Conservation (phyloP, 2,797 vertebrate genomes). For the Myripristis murdjan region DNA sequence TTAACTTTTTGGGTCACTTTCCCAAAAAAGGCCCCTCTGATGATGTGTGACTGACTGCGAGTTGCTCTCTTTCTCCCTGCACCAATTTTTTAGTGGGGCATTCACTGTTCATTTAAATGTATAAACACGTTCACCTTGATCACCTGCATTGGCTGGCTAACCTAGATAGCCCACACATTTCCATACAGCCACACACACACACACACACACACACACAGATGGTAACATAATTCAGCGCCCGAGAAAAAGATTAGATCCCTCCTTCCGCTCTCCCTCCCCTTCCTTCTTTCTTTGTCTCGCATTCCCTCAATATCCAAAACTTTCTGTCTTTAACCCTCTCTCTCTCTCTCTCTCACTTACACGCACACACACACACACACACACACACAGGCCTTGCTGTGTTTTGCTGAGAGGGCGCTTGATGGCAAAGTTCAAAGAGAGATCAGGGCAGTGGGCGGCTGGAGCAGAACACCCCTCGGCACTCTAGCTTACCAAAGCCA, state of each 20-base stretch:
- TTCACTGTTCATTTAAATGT: slow-evolving; percentile 10
- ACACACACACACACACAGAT: slow-evolving; percentile 13
- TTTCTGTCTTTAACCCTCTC: slow-evolving; percentile 14
- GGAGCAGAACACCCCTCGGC: slow-evolving; percentile 50
- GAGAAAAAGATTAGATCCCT: slow-evolving; percentile 38
- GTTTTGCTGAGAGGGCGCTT: slow-evolving; percentile 44
- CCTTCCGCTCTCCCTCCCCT: not conserved
- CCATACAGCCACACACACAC: slow-evolving; percentile 10
- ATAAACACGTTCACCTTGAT: no score
- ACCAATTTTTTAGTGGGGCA: not conserved
- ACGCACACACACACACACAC: slow-evolving; percentile 9
- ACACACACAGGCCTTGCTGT: slow-evolving; percentile 14
- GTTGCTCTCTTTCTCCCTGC: not conserved
- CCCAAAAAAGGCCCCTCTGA: no score
- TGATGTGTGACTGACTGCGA: not conserved
- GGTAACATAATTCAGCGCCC: slow-evolving; percentile 23
- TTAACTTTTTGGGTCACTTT: no score
- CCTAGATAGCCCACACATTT: slow-evolving; percentile 20
- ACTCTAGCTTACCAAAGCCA: slow-evolving; percentile 39
- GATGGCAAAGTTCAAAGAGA: slow-evolving; percentile 62
- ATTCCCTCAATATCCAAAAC: slow-evolving; percentile 15
- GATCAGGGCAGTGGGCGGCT: slow-evolving; percentile 50
- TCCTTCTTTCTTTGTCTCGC: slow-evolving; percentile 35
- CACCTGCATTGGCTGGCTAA: not conserved
- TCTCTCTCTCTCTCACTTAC: no score